phyloP scores from a whole-genome alignment of 2,797 vertebrate genomes.

The Lacerta agilis region DNA sequence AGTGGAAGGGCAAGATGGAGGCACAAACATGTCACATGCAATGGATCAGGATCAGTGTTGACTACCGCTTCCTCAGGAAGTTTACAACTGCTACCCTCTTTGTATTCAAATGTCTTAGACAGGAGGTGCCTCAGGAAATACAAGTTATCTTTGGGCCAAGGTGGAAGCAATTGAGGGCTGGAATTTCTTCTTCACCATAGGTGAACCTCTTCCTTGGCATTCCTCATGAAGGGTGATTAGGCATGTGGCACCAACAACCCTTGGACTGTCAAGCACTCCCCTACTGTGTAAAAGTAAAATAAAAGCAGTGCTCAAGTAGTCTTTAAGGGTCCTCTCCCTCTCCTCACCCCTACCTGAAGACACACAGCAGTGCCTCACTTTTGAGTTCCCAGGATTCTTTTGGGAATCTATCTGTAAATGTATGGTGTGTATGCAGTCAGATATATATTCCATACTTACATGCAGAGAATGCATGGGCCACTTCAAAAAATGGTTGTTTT shows the following conservation, averaged over 20 bases:
- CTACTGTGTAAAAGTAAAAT: no score
- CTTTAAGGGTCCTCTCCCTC: no score
- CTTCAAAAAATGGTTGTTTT: not conserved
- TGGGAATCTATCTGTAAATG: no score
- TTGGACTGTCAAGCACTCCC: not conserved
- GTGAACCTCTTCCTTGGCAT: not conserved
- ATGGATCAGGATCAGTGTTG: not conserved
- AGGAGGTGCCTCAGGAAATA: not conserved
- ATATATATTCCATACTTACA: not conserved
- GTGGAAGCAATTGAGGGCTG: not conserved
- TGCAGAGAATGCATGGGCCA: not conserved
- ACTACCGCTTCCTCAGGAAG: not conserved
- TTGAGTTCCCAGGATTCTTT: no score
- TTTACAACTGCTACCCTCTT: not conserved
- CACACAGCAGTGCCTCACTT: no score
- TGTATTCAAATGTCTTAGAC: not conserved
- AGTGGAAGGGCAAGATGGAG: not conserved
- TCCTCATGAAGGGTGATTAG: not conserved
- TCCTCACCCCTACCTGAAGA: no score
- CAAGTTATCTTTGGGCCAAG: not conserved
- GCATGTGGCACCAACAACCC: not conserved
- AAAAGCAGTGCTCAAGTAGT: no score
- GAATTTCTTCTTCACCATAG: not conserved
- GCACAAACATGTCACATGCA: not conserved
- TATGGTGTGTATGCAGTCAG: no score